These are phyloP conservation scores for Scaptomyza cyrtandrae DNA, from an alignment of 2,888 invertebrate species.

Conservation along the genomic window DNA sequence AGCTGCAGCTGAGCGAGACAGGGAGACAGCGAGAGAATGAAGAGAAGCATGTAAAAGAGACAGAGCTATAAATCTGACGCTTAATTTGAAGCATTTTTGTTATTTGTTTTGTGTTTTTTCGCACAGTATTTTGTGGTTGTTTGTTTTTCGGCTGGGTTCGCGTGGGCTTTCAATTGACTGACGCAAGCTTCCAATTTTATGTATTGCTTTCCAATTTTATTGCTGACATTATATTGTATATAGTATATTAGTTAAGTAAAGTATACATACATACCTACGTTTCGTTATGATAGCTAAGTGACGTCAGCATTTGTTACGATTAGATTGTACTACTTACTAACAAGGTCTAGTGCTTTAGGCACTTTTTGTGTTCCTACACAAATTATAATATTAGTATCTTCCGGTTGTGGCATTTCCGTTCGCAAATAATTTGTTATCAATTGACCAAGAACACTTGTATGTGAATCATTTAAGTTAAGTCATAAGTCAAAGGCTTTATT, in stretches of 20 bases:
- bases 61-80: slow-evolving; percentile 29
- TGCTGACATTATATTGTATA: slow-evolving; percentile 38
- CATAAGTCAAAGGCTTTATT: slow-evolving; percentile 62
- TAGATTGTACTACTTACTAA: slow-evolving; percentile 47
- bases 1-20: slow-evolving; percentile 26
- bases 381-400: slow-evolving; percentile 27
- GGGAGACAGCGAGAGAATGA: background rate
- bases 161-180: slow-evolving; percentile 63
- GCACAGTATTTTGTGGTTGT: slow-evolving; percentile 22
- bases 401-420: slow-evolving; percentile 61
- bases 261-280: slow-evolving; percentile 3
- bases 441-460: slow-evolving; percentile 12
- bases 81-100: slow-evolving; percentile 56
- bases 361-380: background rate
- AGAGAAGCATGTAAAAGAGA: background rate
- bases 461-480: slow-evolving; percentile 62
- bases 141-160: slow-evolving; percentile 33
- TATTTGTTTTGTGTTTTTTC: slow-evolving; percentile 43
- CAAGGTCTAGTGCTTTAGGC: slow-evolving; percentile 8
- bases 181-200: slow-evolving; percentile 70
- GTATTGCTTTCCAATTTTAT: slow-evolving; percentile 68
- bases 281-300: slow-evolving; percentile 26
- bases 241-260: slow-evolving; percentile 12
- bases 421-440: slow-evolving; percentile 42
- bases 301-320: slow-evolving; percentile 45